These are phyloP conservation scores for Lipophrys pholis DNA, from an alignment of 2,113 vertebrate genomes.

Conservation along the genomic window DNA sequence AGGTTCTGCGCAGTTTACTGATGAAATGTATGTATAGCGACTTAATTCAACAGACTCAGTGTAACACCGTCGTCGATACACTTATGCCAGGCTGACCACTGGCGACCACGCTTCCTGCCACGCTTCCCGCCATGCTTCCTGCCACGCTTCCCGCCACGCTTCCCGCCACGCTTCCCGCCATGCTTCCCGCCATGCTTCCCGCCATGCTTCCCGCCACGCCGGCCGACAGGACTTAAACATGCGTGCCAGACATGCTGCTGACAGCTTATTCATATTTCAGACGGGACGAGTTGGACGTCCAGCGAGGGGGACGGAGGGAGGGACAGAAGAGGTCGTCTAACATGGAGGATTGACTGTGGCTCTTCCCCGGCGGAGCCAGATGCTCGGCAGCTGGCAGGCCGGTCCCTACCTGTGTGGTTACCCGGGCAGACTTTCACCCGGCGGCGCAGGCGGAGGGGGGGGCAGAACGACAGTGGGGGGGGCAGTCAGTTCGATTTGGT, in stretches of 20 bases:
- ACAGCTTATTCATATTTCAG: conserved; percentile 78
- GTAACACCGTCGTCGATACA: not conserved
- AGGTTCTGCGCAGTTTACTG: too few species aligned
- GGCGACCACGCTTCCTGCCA: conserved; percentile 46
- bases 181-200: conserved; percentile 44
- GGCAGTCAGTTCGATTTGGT: not conserved
- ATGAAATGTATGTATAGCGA: too few species aligned
- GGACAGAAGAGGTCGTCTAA: conserved; percentile 10
- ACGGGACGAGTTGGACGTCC: conserved; percentile 40
- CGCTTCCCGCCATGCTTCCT: conserved; percentile 43
- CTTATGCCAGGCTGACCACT: conserved; percentile 21
- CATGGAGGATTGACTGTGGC: conserved; percentile 55
- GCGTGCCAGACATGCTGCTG: conserved; percentile 50
- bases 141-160: conserved; percentile 42
- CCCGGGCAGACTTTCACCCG: conserved; percentile 68
- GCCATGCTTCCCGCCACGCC: conserved; percentile 51
- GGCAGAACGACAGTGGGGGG: not conserved
- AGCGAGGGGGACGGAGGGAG: conserved; percentile 11
- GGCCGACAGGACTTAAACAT: conserved; percentile 71
- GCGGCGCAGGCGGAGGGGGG: not conserved
- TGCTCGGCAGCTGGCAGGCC: conserved; percentile 48
- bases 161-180: conserved; percentile 38
- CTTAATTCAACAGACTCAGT: not conserved
- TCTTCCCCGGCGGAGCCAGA: conserved; percentile 40
- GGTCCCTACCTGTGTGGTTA: conserved; percentile 53